phyloP scores from a whole-genome alignment of 2,888 invertebrate species.

The Elmis aenea region DNA sequence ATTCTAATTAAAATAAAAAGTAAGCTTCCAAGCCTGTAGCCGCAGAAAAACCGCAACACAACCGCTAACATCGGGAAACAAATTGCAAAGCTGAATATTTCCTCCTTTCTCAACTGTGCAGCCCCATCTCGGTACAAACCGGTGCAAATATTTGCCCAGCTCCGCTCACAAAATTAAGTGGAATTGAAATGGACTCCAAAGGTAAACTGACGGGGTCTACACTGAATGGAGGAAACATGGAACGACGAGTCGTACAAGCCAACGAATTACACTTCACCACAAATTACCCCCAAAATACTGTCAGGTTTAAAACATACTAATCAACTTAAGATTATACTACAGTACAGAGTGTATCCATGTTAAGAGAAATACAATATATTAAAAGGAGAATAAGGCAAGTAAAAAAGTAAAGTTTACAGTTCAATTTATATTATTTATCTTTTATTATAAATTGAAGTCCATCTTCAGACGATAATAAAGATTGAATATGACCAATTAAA shows the following conservation, averaged over 20 bases:
- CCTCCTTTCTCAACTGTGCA: conserved; percentile 14
- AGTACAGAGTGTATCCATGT: too few relatives aligned
- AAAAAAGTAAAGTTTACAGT: too few relatives aligned
- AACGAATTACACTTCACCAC: too few relatives aligned
- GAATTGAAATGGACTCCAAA: conserved; percentile 50
- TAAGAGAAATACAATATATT: too few relatives aligned
- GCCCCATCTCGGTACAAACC: conserved; percentile 41
- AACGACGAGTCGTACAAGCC: conserved; percentile 20
- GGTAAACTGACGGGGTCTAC: conserved; percentile 41
- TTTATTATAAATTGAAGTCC: too few relatives aligned
- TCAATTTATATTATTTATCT: too few relatives aligned
- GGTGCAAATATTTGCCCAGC: conserved; percentile 47
- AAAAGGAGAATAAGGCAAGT: too few relatives aligned
- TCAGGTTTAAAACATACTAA: too few relatives aligned
- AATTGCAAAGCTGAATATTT: conserved; percentile 27
- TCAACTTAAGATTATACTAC: too few relatives aligned
- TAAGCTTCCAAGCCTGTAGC: conserved; percentile 20
- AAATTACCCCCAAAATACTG: too few relatives aligned
- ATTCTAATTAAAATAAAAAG: conserved; percentile 34
- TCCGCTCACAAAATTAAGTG: conserved; percentile 51
- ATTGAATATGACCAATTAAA: too few relatives aligned
- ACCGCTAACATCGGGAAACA: conserved; percentile 27
- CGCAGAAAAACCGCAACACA: conserved; percentile 22
- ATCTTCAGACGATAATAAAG: too few relatives aligned
- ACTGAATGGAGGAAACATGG: conserved; percentile 22